Conservation (phyloP, 1,140 invertebrate species). For the Temnothorax nylanderi region DNA sequence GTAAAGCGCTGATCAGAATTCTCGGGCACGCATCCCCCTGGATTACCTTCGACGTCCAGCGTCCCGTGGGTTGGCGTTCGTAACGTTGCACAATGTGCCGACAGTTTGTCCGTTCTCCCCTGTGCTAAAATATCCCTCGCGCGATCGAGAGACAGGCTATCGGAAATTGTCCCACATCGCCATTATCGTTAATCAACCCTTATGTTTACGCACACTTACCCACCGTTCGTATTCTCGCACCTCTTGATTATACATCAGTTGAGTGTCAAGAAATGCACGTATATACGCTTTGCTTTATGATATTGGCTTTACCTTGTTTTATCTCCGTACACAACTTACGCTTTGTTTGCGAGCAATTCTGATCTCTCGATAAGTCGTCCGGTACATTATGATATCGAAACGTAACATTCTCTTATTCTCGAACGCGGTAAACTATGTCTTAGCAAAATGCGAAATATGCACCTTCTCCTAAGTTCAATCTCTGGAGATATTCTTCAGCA, state of each 20-base stretch:
- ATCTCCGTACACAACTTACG: not conserved
- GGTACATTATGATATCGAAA: conserved; percentile 37
- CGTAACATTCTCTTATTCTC: not conserved
- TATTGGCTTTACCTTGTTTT: not conserved
- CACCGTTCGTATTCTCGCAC: conserved; percentile 40
- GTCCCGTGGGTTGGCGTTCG: conserved; percentile 59
- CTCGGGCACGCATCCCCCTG: conserved; percentile 72
- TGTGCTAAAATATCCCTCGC: conserved; percentile 13
- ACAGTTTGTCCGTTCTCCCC: conserved; percentile 45
- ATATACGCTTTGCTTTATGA: conserved; percentile 6
- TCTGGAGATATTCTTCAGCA: not conserved
- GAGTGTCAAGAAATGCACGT: conserved; percentile 20
- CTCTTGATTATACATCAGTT: conserved; percentile 46
- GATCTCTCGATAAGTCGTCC: not conserved
- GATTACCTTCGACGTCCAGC: conserved; percentile 69
- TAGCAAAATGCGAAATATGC: not conserved
- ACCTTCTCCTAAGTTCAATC: not conserved
- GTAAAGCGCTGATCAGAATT: conserved; percentile 75
- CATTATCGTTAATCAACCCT: conserved; percentile 76
- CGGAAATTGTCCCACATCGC: conserved; percentile 68
- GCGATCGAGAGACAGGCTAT: conserved; percentile 70
- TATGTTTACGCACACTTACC: conserved; percentile 71
- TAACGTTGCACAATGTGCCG: conserved; percentile 65
- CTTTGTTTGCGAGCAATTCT: not conserved
- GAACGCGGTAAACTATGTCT: not conserved